A percentile compares a stretch with the other conserved stretches of the same genome.
Evolutionary conservation across 2,888 invertebrate species (phyloP).

Genomic region (Salpingus planirostris): DNA sequence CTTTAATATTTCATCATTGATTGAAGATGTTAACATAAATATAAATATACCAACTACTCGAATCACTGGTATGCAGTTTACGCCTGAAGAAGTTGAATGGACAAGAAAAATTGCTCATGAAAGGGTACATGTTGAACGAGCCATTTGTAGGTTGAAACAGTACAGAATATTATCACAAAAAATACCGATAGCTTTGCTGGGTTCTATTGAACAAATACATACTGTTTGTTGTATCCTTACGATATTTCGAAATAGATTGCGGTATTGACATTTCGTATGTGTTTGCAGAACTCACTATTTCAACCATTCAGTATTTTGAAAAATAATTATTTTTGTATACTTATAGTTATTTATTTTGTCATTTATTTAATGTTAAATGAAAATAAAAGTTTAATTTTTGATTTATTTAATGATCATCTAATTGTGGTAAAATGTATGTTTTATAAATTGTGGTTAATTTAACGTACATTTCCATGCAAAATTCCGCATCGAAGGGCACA

Average conservation of each 20-base stretch:
- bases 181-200: constrained; percentile 6
- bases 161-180: constrained; percentile 11
- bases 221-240: constrained; percentile 8
- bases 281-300: too few relatives aligned
- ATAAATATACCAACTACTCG: constrained; percentile 16
- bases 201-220: constrained; percentile 10
- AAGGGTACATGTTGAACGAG: constrained; percentile 16
- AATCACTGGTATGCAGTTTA: constrained; percentile 13
- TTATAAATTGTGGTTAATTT: not conserved
- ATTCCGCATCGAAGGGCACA: not conserved
- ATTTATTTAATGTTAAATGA: too few relatives aligned
- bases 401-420: not conserved
- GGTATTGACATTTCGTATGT: too few relatives aligned
- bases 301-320: too few relatives aligned
- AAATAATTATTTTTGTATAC: too few relatives aligned
- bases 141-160: constrained; percentile 13
- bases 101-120: constrained; percentile 15
- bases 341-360: too few relatives aligned
- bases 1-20: constrained; percentile 15
- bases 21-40: constrained; percentile 10
- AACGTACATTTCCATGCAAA: not conserved
- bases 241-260: constrained; percentile 7
- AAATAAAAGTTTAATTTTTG: too few relatives aligned
- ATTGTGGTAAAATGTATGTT: not conserved
- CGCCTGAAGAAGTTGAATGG: constrained; percentile 8